Percentiles rank a stretch among this genome's conserved stretches.
Evolutionary conservation across 2,797 vertebrate species (phyloP).

Genomic region (Pantherophis vulpinus): DNA sequence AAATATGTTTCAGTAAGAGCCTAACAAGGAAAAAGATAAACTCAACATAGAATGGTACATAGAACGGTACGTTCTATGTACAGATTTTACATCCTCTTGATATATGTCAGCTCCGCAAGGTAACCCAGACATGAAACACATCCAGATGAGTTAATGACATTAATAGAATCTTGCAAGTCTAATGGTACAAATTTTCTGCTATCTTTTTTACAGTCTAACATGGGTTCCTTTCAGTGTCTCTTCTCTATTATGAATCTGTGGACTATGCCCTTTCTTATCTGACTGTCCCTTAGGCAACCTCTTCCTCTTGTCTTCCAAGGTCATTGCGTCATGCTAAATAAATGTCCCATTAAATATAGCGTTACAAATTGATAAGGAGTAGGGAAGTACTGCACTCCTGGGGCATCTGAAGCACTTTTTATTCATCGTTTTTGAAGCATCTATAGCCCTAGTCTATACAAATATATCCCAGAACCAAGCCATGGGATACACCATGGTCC

Average conservation of each 20-base stretch:
- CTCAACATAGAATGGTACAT: slow-evolving; percentile 35
- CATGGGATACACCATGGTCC: neutral
- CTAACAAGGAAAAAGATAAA: slow-evolving; percentile 27
- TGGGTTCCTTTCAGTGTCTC: neutral
- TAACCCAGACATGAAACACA: neutral
- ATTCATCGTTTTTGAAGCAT: neutral
- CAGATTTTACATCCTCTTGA: slow-evolving; percentile 37
- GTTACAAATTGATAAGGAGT: neutral
- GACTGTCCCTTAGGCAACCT: neutral
- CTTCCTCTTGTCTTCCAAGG: neutral
- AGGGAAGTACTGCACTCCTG: neutral
- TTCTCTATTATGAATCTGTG: neutral
- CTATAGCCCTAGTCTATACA: neutral
- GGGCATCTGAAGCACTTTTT: neutral
- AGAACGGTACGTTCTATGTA: slow-evolving; percentile 12
- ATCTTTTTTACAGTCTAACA: neutral
- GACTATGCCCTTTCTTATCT: neutral
- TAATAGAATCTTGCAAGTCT: neutral
- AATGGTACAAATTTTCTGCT: neutral
- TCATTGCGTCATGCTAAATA: neutral
- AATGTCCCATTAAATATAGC: neutral
- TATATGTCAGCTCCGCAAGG: neutral
- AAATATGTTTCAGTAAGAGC: slow-evolving; percentile 42
- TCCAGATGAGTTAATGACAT: neutral
- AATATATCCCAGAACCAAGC: neutral